These are phyloP conservation scores for Bradypodion pumilum DNA, from an alignment of 2,797 vertebrate species.

Conservation along the genomic window DNA sequence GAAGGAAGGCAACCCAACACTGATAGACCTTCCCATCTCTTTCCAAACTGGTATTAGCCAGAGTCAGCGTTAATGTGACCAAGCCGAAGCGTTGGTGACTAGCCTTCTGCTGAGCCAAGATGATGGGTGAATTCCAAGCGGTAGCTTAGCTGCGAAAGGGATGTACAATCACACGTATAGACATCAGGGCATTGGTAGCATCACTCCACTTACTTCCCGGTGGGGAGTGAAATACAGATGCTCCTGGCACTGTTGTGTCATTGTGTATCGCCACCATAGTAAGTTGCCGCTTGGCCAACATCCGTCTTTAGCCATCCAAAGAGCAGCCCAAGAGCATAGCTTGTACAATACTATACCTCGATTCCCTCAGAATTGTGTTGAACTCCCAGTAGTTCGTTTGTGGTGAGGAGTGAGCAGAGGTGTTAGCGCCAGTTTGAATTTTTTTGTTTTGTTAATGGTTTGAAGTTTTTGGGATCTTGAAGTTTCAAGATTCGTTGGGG, in stretches of 20 bases:
- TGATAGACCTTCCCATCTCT: rapidly evolving
- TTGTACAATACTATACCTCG: background rate
- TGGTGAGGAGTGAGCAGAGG: conserved; percentile 17
- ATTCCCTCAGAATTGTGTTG: conserved; percentile 7
- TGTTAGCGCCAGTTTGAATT: background rate
- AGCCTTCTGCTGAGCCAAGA: conserved; percentile 2
- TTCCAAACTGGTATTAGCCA: background rate
- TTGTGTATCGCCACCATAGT: background rate
- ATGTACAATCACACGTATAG: background rate
- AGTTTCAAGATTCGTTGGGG: conserved; percentile 53
- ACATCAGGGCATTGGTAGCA: background rate
- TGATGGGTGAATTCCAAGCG: background rate
- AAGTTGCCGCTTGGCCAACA: background rate
- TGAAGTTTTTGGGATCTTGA: conserved; percentile 51
- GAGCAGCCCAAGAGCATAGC: background rate
- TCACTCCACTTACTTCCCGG: background rate
- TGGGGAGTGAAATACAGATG: background rate
- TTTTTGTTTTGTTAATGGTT: conserved; percentile 35
- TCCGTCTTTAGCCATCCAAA: background rate
- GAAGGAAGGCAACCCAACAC: background rate
- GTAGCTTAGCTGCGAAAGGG: background rate
- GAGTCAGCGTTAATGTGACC: background rate
- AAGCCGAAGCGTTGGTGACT: background rate
- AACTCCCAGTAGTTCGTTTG: conserved; percentile 5
- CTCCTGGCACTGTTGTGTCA: background rate